Conservation (phyloP, 2,797 vertebrate genomes). For the Lithobates sylvaticus region DNA sequence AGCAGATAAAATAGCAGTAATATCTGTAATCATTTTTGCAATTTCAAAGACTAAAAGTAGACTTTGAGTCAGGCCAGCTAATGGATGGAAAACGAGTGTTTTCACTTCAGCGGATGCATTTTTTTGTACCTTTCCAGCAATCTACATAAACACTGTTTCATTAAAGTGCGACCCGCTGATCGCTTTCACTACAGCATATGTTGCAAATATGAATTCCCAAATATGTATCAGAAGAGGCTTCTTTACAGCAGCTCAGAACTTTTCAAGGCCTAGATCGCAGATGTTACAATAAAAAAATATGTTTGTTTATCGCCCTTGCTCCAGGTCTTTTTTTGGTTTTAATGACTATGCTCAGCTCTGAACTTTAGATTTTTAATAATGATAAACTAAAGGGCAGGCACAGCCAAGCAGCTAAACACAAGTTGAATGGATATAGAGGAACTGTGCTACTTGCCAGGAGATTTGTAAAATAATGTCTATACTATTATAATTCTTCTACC, state of each 20-base stretch:
- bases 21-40: constrained; percentile 22
- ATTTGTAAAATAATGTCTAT: not conserved
- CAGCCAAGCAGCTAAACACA: not conserved
- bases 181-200: not conserved
- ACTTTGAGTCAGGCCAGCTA: not conserved
- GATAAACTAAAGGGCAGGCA: not conserved
- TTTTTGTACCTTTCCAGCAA: not conserved
- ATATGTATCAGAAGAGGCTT: not conserved
- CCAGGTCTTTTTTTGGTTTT: not conserved
- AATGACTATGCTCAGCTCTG: not conserved
- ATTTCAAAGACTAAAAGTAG: not conserved
- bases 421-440: not conserved
- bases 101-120: constrained; percentile 3
- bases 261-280: not conserved
- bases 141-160: constrained; percentile 11
- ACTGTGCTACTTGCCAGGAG: not conserved
- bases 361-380: not conserved
- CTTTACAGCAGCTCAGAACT: not conserved
- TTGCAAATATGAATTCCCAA: not conserved
- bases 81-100: not conserved
- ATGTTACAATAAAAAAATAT: constrained; percentile 12
- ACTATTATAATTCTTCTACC: not conserved
- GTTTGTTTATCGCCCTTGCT: not conserved
- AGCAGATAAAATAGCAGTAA: not conserved
- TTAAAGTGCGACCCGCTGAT: constrained; percentile 14